Percentiles rank a stretch among this genome's conserved stretches.
Evolutionary conservation across 2,797 vertebrate species (phyloP).

Genomic region (Halcyon smyrnensis): DNA sequence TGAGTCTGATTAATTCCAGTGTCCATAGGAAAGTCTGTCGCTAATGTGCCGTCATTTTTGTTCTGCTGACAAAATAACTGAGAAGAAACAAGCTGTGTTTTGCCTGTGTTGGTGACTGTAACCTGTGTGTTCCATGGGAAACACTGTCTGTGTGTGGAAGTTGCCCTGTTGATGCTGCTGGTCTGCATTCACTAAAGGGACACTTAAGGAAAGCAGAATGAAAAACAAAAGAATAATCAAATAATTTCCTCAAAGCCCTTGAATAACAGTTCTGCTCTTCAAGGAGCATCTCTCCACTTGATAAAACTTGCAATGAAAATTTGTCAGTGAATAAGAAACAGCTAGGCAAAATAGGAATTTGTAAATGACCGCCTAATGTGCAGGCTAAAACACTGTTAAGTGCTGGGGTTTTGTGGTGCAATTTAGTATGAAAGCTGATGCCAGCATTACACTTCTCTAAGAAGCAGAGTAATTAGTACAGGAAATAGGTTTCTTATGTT

Average conservation of each 20-base stretch:
- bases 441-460: conserved; percentile 38
- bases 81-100: not conserved
- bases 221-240: not conserved
- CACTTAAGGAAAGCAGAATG: not conserved
- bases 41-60: not conserved
- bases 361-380: not conserved
- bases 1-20: conserved; percentile 47
- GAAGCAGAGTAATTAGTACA: conserved; percentile 44
- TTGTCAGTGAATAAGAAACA: not conserved
- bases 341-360: not conserved
- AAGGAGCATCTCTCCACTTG: not conserved
- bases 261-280: not conserved
- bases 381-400: conserved; percentile 10
- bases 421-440: conserved; percentile 38
- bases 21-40: not conserved
- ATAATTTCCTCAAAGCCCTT: not conserved
- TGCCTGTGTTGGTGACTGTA: not conserved
- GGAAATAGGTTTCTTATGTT: conserved; percentile 68
- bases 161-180: not conserved
- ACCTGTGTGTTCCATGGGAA: not conserved
- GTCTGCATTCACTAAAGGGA: not conserved
- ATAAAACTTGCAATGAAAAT: not conserved
- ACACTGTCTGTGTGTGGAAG: not conserved
- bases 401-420: conserved; percentile 36
- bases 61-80: not conserved